Percentiles rank a stretch among this genome's conserved stretches.
These are phyloP conservation scores for Dasyprocta punctata DNA, from an alignment of 2,113 vertebrate species.

Conservation along the genomic window DNA sequence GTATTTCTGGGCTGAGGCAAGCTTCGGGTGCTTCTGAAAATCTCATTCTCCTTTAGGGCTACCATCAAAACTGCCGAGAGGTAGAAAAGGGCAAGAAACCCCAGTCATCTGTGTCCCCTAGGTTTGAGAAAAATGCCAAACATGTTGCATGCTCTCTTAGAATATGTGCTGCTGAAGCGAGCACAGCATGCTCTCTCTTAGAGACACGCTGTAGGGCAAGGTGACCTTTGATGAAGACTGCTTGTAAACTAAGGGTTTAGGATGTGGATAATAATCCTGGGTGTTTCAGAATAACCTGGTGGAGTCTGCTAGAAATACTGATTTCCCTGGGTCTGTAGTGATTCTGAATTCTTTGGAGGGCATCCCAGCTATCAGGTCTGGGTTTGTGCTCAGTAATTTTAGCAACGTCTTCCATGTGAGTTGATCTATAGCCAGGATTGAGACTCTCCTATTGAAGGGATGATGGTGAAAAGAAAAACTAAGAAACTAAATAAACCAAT, in stretches of 20 bases:
- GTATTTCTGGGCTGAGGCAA: not conserved
- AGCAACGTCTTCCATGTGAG: not conserved
- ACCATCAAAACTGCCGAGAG: not conserved
- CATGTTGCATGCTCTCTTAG: not conserved
- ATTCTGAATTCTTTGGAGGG: not conserved
- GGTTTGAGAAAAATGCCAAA: not conserved
- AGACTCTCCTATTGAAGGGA: not conserved
- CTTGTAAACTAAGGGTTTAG: not conserved
- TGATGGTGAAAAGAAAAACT: not conserved
- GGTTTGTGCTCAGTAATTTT: not conserved
- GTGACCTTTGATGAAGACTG: not conserved
- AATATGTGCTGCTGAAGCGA: no score
- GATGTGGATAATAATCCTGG: not conserved
- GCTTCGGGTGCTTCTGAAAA: not conserved
- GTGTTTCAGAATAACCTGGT: not conserved
- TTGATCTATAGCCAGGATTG: not conserved
- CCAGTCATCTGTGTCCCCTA: not conserved
- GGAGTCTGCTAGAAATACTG: not conserved
- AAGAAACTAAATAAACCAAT: not conserved
- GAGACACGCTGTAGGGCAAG: not conserved
- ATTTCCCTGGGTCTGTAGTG: not conserved
- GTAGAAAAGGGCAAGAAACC: not conserved
- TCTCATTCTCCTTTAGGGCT: not conserved
- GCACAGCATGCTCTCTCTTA: not conserved
- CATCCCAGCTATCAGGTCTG: not conserved